Evolutionary conservation across 2,797 vertebrate genomes (phyloP), one percentile per base, ranked within the genome.

Genomic region (Pterois miles): DNA sequence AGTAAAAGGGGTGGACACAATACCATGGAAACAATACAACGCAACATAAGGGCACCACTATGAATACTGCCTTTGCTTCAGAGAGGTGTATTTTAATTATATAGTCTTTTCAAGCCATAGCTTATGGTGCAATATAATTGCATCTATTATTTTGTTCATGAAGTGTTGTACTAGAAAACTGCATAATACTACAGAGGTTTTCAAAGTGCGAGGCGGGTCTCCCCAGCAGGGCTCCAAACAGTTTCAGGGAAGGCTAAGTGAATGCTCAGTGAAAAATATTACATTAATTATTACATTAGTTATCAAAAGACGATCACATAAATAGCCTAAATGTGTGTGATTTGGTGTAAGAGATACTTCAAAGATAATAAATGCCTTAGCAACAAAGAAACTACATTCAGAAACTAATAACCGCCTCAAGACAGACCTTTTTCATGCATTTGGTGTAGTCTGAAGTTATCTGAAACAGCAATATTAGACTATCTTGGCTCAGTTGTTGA

Each of bases 11-110:
- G 4, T 10, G 20, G 40, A 68, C 25, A 57, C 1, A 27, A 27
- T 18, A 36, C 20, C 23, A 52, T 52, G 33, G 56, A 40, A 72
- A 48, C 13, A 59, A 69, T 36, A 14, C 7, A 66, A 53, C 48
- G 36, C 14, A 58, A 48, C 10, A 31, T 2, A 4, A 5, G 14
- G n/a, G 1, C 0, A 1, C 20, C 8, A 12, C n/a, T 7, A 11
- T 27, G 20, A 40, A 34, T 20, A 68, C 2, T 25, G 11, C 11
- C 12, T 69, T 58, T 36, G 23, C 29, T 7, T 27, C 9, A 23
- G n/a, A 58, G 40, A 18, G 13, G 34, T 58, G 25, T 56, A 38
- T 16, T 52, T 63, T 12, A 58, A 64, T 22, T 27, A 4, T 33
- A 18, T 3, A 23, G 2, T 20, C 0, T 20, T 60, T 38, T 23